These are phyloP conservation scores for Leucopsar rothschildi DNA, from an alignment of 2,113 vertebrate genomes.

Conservation along the genomic window DNA sequence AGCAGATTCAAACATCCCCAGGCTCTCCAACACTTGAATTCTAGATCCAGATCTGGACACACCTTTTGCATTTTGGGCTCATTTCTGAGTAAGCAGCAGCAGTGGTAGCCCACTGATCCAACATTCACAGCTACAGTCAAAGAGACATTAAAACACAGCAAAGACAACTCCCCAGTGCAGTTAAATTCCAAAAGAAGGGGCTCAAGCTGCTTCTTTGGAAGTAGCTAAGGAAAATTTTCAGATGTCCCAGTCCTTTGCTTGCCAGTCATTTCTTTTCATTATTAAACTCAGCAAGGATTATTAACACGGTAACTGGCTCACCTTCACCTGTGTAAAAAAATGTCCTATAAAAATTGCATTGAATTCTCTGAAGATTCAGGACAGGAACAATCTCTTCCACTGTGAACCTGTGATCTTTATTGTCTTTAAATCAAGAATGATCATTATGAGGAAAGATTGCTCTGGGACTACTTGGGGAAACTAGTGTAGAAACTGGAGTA, in stretches of 20 bases:
- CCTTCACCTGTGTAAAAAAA: constrained; percentile 10
- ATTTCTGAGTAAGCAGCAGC: neutral
- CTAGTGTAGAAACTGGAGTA: neutral
- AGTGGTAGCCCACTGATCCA: neutral
- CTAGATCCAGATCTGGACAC: neutral
- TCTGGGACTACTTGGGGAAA: neutral
- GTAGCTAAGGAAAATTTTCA: neutral
- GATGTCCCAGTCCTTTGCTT: constrained; percentile 14
- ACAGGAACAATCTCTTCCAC: neutral
- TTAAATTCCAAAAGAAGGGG: neutral
- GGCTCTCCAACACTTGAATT: neutral
- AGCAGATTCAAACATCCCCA: neutral
- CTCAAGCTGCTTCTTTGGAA: constrained; percentile 27
- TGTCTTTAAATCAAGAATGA: constrained; percentile 41
- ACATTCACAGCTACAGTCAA: neutral
- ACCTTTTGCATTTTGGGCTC: neutral
- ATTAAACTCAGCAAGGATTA: constrained; percentile 37
- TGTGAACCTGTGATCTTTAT: constrained; percentile 1
- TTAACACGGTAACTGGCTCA: constrained; percentile 25
- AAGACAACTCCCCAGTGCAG: neutral
- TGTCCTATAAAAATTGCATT: neutral
- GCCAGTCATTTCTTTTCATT: constrained; percentile 36
- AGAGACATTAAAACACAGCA: neutral
- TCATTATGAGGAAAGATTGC: neutral
- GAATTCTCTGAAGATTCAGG: constrained; percentile 25